Base-by-base conservation (phyloP, 1,140 invertebrate genomes). In the Panagrolaimus sp. region DNA sequence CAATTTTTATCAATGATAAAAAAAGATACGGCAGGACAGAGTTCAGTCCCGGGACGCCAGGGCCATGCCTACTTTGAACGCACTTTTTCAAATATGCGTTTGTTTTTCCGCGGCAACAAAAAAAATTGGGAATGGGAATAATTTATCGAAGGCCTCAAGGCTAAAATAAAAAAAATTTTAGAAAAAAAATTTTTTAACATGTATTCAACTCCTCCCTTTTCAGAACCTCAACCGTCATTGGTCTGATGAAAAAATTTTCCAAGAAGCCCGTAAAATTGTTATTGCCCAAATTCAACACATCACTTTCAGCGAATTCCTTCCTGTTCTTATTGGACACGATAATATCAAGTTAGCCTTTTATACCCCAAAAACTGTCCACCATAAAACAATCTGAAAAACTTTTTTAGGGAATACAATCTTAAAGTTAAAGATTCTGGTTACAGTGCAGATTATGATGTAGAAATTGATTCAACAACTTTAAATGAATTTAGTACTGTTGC, bases 191-290 rank as follows among this genome's bases (percentile, higher is more conserved):
- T n/a, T n/a, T n/a, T n/a, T n/a, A n/a, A n/a, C n/a, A n/a, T n/a
- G n/a, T n/a, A n/a, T n/a, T 46, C 64, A 63, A 4, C 31, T 38
- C 31, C 31, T 38, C 7, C 2, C 42, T 65, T 74, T 69, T 53
- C 66, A 98, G 80, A 87, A 92, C 31, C 43, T 94, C 9, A 96
- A 96, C 85, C 91, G 91, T 1, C 92, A 95, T 78, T 95, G 92
- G 93, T 90, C 93, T 79, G 92, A 95, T 80, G 92, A 96, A 84
- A 93, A 89, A 0, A 80, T 96, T 0, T 98, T 90, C 82, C 92
- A 96, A 84, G 92, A 95, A 81, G 88, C 91, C 0, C 86, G 73
- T 87, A 89, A 81, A 71, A 92, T 97, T 71, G 86, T 93, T 13
- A 68, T 76, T 27, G 75, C 77, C 11, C 76, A 79, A 63, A 66